Conservation (phyloP, 2,888 invertebrate genomes). For the Ophioninae sp. region DNA sequence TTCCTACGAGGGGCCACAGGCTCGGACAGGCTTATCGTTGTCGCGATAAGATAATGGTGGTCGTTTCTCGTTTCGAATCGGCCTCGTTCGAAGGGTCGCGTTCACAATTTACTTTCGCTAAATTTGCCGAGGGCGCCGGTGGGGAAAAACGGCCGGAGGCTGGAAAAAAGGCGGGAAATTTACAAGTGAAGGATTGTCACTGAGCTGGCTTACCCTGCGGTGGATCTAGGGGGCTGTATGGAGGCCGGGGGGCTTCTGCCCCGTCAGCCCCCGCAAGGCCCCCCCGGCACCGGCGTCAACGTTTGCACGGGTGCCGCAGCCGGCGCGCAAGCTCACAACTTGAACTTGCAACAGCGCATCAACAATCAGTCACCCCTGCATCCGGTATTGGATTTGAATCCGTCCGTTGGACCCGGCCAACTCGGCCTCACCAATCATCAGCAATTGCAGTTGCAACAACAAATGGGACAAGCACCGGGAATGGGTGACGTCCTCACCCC, state of each 20-base stretch:
- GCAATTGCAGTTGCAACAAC: slow-evolving; percentile 78
- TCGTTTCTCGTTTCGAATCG: slow-evolving; percentile 60
- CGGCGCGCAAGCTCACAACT: slow-evolving; percentile 81
- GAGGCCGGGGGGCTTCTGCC: slow-evolving; percentile 89
- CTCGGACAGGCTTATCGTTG: slow-evolving; percentile 65
- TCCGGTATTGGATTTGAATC: slow-evolving; percentile 70
- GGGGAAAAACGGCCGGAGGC: slow-evolving; percentile 25
- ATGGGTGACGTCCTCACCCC: slow-evolving; percentile 88
- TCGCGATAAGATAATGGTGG: slow-evolving; percentile 68
- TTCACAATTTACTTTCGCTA: slow-evolving; percentile 7
- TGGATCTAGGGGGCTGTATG: slow-evolving; percentile 88
- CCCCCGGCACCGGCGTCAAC: slow-evolving; percentile 81
- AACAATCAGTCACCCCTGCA: slow-evolving; percentile 71
- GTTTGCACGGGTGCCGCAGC: slow-evolving; percentile 73
- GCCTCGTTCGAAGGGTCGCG: slow-evolving; percentile 62
- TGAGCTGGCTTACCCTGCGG: slow-evolving; percentile 82
- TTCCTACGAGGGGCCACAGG: slow-evolving; percentile 70
- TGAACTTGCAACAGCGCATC: slow-evolving; percentile 82
- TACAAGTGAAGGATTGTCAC: slow-evolving; percentile 81
- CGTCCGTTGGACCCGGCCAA: slow-evolving; percentile 64
- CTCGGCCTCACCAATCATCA: slow-evolving; percentile 71
- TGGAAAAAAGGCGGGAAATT: slow-evolving; percentile 37
- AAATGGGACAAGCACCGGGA: slow-evolving; percentile 81
- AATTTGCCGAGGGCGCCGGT: not conserved
- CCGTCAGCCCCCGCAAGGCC: slow-evolving; percentile 85